A percentile compares a stretch with the other conserved stretches of the same genome.
phyloP scores from a whole-genome alignment of 2,113 vertebrate genomes.

The Cariama cristata region DNA sequence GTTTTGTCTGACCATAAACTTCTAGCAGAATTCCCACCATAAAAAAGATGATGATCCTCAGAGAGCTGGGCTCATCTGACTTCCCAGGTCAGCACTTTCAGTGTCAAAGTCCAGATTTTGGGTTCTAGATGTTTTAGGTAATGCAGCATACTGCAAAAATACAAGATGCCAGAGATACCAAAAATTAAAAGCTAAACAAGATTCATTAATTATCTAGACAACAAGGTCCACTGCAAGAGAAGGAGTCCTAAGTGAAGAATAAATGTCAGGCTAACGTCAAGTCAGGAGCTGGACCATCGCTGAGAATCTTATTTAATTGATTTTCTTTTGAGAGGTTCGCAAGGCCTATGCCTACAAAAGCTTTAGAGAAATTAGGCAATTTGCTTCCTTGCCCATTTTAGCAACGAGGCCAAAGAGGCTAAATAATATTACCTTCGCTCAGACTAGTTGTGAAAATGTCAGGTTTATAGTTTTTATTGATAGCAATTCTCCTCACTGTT shows the following conservation, averaged over 20 bases:
- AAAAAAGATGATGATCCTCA: not conserved
- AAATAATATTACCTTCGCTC: not conserved
- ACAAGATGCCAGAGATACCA: not conserved
- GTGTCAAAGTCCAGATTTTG: not conserved
- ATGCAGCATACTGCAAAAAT: not conserved
- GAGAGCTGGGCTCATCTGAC: rapidly evolving
- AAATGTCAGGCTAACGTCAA: not conserved
- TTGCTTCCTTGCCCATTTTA: not conserved
- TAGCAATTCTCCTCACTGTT: not conserved
- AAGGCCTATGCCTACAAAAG: not conserved
- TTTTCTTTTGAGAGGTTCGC: not conserved
- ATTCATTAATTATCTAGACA: not conserved
- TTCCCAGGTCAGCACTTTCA: not conserved
- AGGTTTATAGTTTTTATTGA: not conserved
- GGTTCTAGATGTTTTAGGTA: not conserved
- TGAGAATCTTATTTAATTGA: not conserved
- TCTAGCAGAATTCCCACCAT: not conserved
- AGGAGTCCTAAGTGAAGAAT: not conserved
- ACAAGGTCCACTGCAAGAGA: not conserved
- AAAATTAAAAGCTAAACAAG: not conserved
- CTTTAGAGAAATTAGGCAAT: not conserved
- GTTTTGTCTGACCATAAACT: not conserved
- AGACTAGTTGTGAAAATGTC: not conserved
- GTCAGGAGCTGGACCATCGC: not conserved
- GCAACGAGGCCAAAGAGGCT: not conserved